Base-by-base conservation (phyloP, 2,113 vertebrate genomes). In the Malurus cyaneus region DNA sequence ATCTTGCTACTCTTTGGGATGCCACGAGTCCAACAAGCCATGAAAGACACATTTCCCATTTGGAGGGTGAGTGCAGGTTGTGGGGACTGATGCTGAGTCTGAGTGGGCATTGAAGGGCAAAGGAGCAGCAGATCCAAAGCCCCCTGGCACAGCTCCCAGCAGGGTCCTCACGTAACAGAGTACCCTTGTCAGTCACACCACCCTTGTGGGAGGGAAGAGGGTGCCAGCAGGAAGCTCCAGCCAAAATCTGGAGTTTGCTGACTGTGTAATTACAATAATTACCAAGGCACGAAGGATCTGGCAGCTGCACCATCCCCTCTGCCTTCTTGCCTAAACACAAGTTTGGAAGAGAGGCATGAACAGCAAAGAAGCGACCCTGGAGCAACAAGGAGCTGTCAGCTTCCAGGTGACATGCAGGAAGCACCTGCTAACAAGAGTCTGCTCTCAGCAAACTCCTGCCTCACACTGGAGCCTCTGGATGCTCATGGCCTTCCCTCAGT, bases 321-420 rank as follows among this genome's bases (percentile, higher is more conserved):
- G 57, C 24, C n/a, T 66, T n/a, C 36, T 70, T 80, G 23, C 24
- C 28, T 29, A 59, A 80, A 80, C 39, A 65, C 42, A 59, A 12
- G 14, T 14, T 52, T 25, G 19, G 29, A 44, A 56, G 46, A 53
- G 4, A 57, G 20, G 14, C 14, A n/a, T 9, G 18, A 57, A 52
- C 5, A 62, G 47, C 83, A 83, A 56, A 12, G 2, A 44, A 69
- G 21, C 23, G 42, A 65, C 8, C 6, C 0, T 0, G 34, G 19
- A 93, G 23, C 13, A 20, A 29, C 2, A 50, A 13, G 54, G 39
- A 62, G 12, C 39, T 36, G 23, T 36, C 46, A 80, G n/a, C 46
- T 83, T 39, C 26, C 46, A 82, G 53, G 12, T 53, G 36, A 42
- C 24, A 21, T 0, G 2, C 18, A 54, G 29, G 21, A 29, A 78